phyloP scores from a whole-genome alignment of 92 coral and sea anemone species.

The Parazoanthus atlanticus region DNA sequence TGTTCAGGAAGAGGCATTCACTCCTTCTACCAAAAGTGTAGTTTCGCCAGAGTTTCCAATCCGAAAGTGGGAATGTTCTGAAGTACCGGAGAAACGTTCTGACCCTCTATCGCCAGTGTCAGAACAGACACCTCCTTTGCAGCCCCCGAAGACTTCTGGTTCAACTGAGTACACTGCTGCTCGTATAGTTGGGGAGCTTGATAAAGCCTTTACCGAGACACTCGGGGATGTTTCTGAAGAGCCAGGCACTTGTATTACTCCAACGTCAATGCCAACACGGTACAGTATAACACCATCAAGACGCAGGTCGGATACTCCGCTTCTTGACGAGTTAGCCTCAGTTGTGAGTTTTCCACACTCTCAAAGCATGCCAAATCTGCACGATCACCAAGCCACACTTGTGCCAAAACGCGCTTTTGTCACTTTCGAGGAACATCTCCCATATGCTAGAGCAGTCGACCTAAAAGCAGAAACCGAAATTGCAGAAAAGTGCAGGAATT shows the following conservation, averaged over 20 bases:
- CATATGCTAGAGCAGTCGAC: slow-evolving; percentile 31
- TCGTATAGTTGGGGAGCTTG: slow-evolving; percentile 40
- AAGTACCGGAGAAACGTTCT: neutral
- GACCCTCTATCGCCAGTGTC: neutral
- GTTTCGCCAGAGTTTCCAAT: neutral
- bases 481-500: slow-evolving; percentile 43
- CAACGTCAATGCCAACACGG: slow-evolving; percentile 26
- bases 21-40: neutral
- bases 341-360: slow-evolving; percentile 20
- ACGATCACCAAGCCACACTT: neutral
- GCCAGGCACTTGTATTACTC: slow-evolving; percentile 3
- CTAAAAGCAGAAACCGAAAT: slow-evolving; percentile 31
- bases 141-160: neutral
- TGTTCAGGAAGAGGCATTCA: neutral
- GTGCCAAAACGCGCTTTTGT: slow-evolving; percentile 26
- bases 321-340: neutral
- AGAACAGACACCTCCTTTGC: neutral
- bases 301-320: neutral
- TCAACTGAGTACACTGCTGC: slow-evolving; percentile 40
- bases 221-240: neutral
- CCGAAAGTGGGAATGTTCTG: neutral
- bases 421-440: slow-evolving; percentile 31
- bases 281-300: slow-evolving; percentile 10
- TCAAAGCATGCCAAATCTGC: slow-evolving; percentile 37
- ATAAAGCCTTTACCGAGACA: slow-evolving; percentile 26